Conservation (phyloP, 2,113 vertebrate species). For the Mystacornis crossleyi region DNA sequence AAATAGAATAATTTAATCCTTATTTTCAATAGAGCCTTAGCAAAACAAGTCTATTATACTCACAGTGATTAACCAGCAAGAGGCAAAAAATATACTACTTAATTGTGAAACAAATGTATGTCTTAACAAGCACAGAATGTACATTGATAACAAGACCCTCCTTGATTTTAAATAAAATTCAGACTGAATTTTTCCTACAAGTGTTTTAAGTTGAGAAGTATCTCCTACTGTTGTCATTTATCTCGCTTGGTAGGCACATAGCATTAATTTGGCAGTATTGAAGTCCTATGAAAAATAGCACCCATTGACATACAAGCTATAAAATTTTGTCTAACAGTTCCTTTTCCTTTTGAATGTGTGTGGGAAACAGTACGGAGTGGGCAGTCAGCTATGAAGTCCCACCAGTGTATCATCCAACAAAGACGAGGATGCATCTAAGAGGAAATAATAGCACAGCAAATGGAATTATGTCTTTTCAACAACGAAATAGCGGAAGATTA, state of each 20-base stretch:
- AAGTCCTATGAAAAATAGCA: background rate
- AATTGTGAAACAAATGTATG: background rate
- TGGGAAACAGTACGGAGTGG: background rate
- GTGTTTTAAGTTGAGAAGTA: background rate
- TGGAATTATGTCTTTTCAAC: background rate
- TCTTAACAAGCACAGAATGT: background rate
- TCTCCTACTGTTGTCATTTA: background rate
- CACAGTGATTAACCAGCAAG: background rate
- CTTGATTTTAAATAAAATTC: background rate
- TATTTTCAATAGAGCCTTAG: background rate
- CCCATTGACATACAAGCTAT: background rate
- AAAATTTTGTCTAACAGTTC: background rate
- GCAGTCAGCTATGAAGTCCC: background rate
- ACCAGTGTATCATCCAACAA: background rate
- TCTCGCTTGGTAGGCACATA: background rate
- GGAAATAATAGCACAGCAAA: background rate
- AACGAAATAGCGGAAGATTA: accelerated
- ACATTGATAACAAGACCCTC: background rate
- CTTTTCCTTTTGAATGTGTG: background rate
- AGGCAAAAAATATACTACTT: background rate
- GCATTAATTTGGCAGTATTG: background rate
- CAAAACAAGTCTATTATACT: background rate
- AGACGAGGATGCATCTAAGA: background rate
- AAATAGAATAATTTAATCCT: background rate
- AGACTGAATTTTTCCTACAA: background rate